Base-by-base conservation (phyloP, 2,888 invertebrate genomes). In the Microdon myrmicae region DNA sequence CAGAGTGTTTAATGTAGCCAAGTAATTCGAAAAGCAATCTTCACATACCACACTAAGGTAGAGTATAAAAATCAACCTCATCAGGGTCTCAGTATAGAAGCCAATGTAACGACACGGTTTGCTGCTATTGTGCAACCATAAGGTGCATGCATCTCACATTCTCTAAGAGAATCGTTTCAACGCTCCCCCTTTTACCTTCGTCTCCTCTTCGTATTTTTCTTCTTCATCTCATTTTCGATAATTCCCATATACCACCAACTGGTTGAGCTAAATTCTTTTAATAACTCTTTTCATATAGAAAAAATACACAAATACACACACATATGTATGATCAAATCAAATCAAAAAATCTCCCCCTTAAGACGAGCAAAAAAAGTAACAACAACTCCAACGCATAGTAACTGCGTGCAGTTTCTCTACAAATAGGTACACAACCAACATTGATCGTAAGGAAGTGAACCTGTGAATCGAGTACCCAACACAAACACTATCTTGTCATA, bases 371-470 rank as follows among this genome's bases (percentile, higher is more conserved):
- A n/a, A n/a, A n/a, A n/a, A n/a, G n/a, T n/a, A n/a, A n/a, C n/a
- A n/a, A n/a, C n/a, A n/a, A 26, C 28, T 12, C 19, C 25, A 54
- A 64, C 64, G 64, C 64, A 64, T 43, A 34, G 58, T n/a, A n/a
- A 32, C 56, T 64, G 58, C 58, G 56, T 58, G 64, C 43, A 32
- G n/a, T n/a, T n/a, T n/a, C 32, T 39, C 39, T 53, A 56, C 56
- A 47, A 56, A 44, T 56, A 64, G 51, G 47, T 41, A 58, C 47
- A 58, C 51, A 43, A 38, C 45, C 43, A n/a, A n/a, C n/a, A n/a
- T n/a, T n/a, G n/a, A 47, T 64, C 58, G 56, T 47, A 51, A 64
- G 64, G 64, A 64, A 64, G 58, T 64, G n/a, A n/a, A 64, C 64
- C 64, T 64, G 58, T 26, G 43, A 19, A 7, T 17, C 14, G 31